Conservation (phyloP, 2,888 invertebrate species). For the Strigamia crassipes region DNA sequence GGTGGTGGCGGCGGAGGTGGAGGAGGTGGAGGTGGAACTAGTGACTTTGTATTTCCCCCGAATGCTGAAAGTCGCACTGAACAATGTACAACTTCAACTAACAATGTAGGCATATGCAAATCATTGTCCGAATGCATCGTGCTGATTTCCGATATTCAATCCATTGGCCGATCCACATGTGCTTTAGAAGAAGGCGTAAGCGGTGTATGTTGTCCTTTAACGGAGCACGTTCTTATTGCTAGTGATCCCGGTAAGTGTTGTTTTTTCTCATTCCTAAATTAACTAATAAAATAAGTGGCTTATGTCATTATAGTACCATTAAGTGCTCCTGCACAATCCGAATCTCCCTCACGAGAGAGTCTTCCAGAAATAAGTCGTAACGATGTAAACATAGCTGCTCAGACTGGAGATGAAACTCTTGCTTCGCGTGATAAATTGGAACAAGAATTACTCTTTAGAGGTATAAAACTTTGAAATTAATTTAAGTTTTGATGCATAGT, state of each 20-base stretch:
- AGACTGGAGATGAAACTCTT: slow-evolving; percentile 17
- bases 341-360: not conserved
- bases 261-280: not conserved
- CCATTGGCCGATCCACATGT: slow-evolving; percentile 1
- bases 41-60: not conserved
- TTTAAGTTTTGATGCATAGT: not conserved
- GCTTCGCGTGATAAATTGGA: slow-evolving; percentile 33
- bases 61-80: not conserved
- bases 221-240: not conserved
- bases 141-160: not conserved
- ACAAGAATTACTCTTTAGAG: slow-evolving; percentile 4
- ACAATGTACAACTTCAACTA: not conserved
- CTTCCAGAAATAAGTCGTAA: slow-evolving; percentile 7
- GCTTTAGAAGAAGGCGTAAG: not conserved
- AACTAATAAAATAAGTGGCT: not conserved
- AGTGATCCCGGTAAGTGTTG: not conserved
- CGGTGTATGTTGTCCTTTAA: slow-evolving; percentile 44
- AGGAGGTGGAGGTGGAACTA: not conserved
- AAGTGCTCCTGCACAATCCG: not conserved
- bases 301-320: not conserved
- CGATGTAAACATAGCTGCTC: slow-evolving; percentile 13
- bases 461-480: not conserved
- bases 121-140: slow-evolving; percentile 31
- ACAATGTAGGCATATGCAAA: slow-evolving; percentile 1
- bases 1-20: not conserved